Evolutionary conservation across 1,140 invertebrate species (phyloP).

Genomic region (Pectinophora gossypiella): DNA sequence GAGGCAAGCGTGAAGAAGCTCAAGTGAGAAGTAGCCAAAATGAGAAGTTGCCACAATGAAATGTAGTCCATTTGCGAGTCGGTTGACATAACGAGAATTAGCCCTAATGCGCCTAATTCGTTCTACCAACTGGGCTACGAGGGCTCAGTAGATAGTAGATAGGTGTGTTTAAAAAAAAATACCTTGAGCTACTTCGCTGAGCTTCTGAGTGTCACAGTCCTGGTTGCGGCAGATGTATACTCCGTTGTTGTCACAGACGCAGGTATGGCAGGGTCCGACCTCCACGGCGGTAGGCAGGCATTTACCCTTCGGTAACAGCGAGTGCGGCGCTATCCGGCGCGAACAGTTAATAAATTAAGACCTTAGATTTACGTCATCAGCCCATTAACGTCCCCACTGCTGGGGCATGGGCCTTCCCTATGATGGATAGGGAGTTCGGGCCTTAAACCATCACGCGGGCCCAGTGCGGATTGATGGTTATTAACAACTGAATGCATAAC

Average conservation of each 20-base stretch:
- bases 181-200: neutral
- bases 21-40: too few relatives aligned
- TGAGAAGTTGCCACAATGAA: too few relatives aligned
- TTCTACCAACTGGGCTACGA: neutral
- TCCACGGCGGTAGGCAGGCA: slow-evolving; percentile 30
- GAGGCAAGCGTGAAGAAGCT: too few relatives aligned
- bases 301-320: neutral
- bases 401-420: too few relatives aligned
- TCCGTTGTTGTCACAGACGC: slow-evolving; percentile 29
- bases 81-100: neutral
- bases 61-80: too few relatives aligned
- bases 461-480: too few relatives aligned
- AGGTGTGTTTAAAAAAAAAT: too few relatives aligned
- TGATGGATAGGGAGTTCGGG: too few relatives aligned
- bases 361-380: too few relatives aligned
- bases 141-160: too few relatives aligned
- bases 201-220: neutral
- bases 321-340: neutral
- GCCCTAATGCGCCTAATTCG: neutral
- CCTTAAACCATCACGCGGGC: neutral
- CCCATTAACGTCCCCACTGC: neutral
- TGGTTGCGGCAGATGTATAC: slow-evolving; percentile 33
- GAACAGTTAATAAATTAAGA: too few relatives aligned
- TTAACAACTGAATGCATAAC: too few relatives aligned
- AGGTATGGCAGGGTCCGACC: slow-evolving; percentile 29